Conservation (phyloP, 2,113 vertebrate species). For the Spea bombifrons region DNA sequence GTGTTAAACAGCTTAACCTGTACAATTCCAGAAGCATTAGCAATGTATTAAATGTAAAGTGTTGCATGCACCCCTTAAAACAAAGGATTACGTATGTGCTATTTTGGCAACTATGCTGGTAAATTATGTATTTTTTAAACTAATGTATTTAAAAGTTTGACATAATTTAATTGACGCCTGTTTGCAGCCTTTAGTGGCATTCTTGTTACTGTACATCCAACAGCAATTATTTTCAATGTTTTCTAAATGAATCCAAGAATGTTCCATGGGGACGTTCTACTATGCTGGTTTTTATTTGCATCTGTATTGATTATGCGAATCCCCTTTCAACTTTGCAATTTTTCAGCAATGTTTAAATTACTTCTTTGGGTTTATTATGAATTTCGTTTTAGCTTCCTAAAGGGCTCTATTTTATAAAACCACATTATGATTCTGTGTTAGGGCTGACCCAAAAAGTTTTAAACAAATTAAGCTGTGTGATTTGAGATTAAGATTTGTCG, state of each 20-base stretch:
- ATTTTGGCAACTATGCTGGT: too few species aligned
- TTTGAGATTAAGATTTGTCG: conserved; percentile 26
- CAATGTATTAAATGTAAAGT: too few species aligned
- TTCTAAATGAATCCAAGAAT: conserved; percentile 8
- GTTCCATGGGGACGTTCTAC: not conserved
- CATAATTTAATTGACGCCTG: not conserved
- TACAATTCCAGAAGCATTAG: too few species aligned
- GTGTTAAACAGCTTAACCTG: not conserved
- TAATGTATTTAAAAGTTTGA: not conserved
- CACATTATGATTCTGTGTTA: conserved; percentile 21
- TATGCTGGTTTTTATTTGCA: conserved; percentile 22
- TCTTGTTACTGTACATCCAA: not conserved
- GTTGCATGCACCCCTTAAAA: too few species aligned
- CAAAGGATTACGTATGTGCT: too few species aligned
- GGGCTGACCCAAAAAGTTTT: conserved; percentile 18
- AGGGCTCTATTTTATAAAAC: conserved; percentile 2
- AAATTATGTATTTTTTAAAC: not conserved
- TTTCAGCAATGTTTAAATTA: conserved; percentile 27
- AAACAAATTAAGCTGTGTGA: conserved; percentile 19
- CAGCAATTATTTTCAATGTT: not conserved
- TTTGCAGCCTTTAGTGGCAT: not conserved
- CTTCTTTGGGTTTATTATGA: conserved; percentile 25
- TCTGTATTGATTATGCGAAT: conserved; percentile 25
- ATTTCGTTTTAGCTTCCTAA: conserved; percentile 12
- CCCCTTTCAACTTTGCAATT: conserved; percentile 33